A percentile compares a stretch with the other conserved stretches of the same genome.
Evolutionary conservation across 2,888 invertebrate genomes (phyloP).

Genomic region (Taenaris catops): DNA sequence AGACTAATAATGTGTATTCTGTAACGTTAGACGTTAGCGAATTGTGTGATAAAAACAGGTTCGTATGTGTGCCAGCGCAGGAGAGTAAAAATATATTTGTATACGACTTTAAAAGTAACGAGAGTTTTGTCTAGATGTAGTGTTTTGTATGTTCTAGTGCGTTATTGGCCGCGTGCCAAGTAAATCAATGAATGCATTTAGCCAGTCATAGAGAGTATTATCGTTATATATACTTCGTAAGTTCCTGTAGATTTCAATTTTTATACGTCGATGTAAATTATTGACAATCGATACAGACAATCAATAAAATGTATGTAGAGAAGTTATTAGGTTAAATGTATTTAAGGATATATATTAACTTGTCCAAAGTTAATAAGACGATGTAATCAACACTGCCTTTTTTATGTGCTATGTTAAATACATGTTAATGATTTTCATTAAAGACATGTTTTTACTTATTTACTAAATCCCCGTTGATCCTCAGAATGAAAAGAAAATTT

Average conservation of each 20-base stretch:
- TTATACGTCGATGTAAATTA: conserved; percentile 25
- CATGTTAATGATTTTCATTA: conserved; percentile 23
- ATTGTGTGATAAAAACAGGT: conserved; percentile 52
- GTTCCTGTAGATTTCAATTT: conserved; percentile 30
- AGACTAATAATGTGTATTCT: conserved; percentile 71
- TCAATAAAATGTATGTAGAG: conserved; percentile 7
- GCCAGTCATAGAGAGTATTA: conserved; percentile 17
- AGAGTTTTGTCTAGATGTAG: conserved; percentile 60
- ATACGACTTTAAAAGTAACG: conserved; percentile 73
- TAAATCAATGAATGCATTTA: conserved; percentile 49
- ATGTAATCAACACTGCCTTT: conserved; percentile 30
- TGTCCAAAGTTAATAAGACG: conserved; percentile 15
- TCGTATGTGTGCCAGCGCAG: conserved; percentile 64
- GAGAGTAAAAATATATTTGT: conserved; percentile 72
- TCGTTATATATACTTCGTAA: conserved; percentile 17
- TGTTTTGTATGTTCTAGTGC: conserved; percentile 20
- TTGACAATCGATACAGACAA: conserved; percentile 5
- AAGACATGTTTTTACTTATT: conserved; percentile 1
- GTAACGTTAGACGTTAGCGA: conserved; percentile 70
- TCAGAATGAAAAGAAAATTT: too few species aligned
- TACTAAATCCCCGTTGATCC: too few species aligned
- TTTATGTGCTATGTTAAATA: conserved; percentile 30
- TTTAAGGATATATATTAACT: conserved; percentile 19
- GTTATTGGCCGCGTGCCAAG: conserved; percentile 39
- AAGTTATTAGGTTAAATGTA: conserved; percentile 6